Evolutionary conservation across 2,113 vertebrate species (phyloP).

Genomic region (Cichladusa arquata): DNA sequence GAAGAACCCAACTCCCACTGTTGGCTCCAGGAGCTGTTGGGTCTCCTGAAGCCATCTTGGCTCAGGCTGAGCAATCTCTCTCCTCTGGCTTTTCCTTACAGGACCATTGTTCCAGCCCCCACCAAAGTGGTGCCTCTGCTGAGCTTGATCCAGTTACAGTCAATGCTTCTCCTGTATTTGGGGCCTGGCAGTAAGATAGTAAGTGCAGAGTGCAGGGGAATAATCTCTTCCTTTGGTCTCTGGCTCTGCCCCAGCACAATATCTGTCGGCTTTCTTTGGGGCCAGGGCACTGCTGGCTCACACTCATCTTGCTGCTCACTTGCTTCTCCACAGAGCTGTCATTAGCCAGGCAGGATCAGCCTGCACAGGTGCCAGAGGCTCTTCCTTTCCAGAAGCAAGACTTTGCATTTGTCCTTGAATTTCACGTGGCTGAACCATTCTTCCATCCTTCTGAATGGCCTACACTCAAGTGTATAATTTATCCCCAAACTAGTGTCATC

Average conservation of each 20-base stretch:
- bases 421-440: background rate
- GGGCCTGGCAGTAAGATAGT: background rate
- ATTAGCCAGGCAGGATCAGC: background rate
- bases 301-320: background rate
- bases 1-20: accelerated
- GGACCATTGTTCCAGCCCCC: background rate
- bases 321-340: background rate
- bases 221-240: background rate
- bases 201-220: background rate
- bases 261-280: background rate
- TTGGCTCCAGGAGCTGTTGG: background rate
- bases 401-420: background rate
- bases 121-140: background rate
- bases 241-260: background rate
- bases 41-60: background rate
- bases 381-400: background rate
- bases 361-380: background rate
- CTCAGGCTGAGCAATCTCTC: background rate
- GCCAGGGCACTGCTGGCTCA: background rate
- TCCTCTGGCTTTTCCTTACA: background rate
- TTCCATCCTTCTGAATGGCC: background rate
- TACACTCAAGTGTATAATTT: background rate
- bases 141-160: background rate
- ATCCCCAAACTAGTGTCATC: background rate
- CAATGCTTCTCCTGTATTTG: background rate